Base-by-base conservation (phyloP, 53 echinoderm and acorn worm species). In the Patiria pectinifera region DNA sequence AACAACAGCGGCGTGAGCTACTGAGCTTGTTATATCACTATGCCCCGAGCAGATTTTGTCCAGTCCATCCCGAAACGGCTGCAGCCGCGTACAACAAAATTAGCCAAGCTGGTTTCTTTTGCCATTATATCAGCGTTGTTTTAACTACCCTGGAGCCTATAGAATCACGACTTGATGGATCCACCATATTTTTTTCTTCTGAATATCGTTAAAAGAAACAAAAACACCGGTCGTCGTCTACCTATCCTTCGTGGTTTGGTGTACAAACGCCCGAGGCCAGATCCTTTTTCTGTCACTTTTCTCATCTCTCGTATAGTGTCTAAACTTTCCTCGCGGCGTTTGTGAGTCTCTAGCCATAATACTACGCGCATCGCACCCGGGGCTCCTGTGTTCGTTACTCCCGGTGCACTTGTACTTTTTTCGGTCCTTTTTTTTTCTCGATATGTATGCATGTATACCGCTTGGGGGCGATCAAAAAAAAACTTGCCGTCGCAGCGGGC, bases 321-420 rank as follows among this genome's bases (percentile, higher is more conserved):
- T 77, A 1, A 88, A 88, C 72, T 59, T 47, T 19, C 88, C 88
- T 78, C 10, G 2, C 74, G 86, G 88, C 78, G 77, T 45, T 80
- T 11, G 15, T 21, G 84, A 59, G 53, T 53, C 53, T 53, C 53
- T 53, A 5, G 5, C 53, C 5, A 53, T 43, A 60, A 47, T 4
- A 4, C 2, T 66, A 21, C 45, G 24, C 59, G 60, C 88, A 76
- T 78, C 78, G 23, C 78, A 70, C 61, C 77, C 60, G 88, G 62
- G 88, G 78, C 78, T 5, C 45, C 12, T 78, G 76, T 60, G 88
- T 88, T 26, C 62, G 25, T 88, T 88, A 71, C 88, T 62, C 78
- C 87, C 61, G 61, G 88, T 78, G 77, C 88, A 43, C 77, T 77
- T 88, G 88, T 35, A 88, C 88, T 88, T 78, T 88, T 88, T 35